These are phyloP conservation scores for Echinops telfairi DNA, from an alignment of 2,113 vertebrate species.

Conservation along the genomic window DNA sequence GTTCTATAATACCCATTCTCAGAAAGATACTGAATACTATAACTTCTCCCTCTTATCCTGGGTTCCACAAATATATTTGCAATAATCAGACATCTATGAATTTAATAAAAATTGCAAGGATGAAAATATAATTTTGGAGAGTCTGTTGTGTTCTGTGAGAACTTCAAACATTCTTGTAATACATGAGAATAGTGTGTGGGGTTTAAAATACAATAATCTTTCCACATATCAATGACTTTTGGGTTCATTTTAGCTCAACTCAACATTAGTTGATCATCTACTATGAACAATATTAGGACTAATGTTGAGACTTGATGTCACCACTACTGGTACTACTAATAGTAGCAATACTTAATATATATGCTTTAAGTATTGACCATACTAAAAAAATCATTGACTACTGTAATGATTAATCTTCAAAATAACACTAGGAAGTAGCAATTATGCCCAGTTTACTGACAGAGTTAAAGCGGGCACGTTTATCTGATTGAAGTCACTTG, in stretches of 20 bases:
- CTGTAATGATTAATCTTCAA: background rate
- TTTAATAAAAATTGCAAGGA: background rate
- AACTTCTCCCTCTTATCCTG: background rate
- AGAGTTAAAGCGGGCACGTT: background rate
- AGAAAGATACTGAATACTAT: background rate
- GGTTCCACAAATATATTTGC: background rate
- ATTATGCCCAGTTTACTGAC: background rate
- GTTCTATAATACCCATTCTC: background rate
- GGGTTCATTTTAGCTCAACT: background rate
- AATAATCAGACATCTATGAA: background rate
- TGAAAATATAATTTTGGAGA: background rate
- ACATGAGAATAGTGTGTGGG: background rate
- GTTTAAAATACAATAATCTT: background rate
- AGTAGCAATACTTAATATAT: too few species aligned
- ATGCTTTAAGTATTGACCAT: background rate
- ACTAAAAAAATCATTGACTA: background rate
- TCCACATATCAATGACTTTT: background rate
- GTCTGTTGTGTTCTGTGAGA: background rate
- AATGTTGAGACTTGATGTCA: too few species aligned
- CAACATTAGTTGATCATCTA: background rate
- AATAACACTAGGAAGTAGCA: background rate
- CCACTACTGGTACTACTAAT: fast-evolving
- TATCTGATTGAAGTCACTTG: background rate
- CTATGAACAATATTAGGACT: background rate
- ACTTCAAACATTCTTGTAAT: background rate